A percentile compares a stretch with the other conserved stretches of the same genome.
These are phyloP conservation scores for Diuraphis noxia DNA, from an alignment of 1,140 invertebrate genomes.

Conservation along the genomic window DNA sequence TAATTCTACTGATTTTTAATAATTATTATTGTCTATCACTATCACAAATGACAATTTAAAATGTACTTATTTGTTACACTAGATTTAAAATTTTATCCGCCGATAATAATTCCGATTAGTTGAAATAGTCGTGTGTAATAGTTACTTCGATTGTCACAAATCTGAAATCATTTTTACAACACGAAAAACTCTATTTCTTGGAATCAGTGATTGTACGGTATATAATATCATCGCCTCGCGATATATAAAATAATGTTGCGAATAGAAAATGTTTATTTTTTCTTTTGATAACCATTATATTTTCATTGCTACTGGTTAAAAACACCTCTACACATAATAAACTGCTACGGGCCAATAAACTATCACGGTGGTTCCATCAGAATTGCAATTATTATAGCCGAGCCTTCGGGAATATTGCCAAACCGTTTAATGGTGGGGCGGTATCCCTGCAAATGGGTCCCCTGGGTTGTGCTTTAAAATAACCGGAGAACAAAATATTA, in stretches of 20 bases:
- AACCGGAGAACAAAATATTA: conserved; percentile 29
- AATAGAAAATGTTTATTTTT: not conserved
- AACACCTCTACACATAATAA: not conserved
- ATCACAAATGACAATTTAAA: not conserved
- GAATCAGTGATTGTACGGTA: not conserved
- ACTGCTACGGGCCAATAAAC: not conserved
- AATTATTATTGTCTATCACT: not conserved
- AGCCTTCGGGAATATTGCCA: conserved; percentile 46
- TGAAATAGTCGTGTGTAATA: not conserved
- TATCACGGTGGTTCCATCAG: not conserved
- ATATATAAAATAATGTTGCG: not conserved
- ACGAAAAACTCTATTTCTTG: not conserved
- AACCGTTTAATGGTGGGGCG: conserved; percentile 32
- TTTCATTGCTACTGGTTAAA: not conserved
- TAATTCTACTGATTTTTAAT: not conserved
- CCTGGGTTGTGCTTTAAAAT: conserved; percentile 21
- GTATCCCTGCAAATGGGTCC: conserved; percentile 37
- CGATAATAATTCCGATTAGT: not conserved
- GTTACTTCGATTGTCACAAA: not conserved
- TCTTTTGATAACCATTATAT: not conserved
- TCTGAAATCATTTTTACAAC: not conserved
- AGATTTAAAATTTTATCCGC: not conserved
- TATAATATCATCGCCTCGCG: not conserved
- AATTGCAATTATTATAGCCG: conserved; percentile 39
- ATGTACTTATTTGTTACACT: not conserved